Base-by-base conservation (phyloP, 2,113 vertebrate genomes). In the Oryzias woworae region DNA sequence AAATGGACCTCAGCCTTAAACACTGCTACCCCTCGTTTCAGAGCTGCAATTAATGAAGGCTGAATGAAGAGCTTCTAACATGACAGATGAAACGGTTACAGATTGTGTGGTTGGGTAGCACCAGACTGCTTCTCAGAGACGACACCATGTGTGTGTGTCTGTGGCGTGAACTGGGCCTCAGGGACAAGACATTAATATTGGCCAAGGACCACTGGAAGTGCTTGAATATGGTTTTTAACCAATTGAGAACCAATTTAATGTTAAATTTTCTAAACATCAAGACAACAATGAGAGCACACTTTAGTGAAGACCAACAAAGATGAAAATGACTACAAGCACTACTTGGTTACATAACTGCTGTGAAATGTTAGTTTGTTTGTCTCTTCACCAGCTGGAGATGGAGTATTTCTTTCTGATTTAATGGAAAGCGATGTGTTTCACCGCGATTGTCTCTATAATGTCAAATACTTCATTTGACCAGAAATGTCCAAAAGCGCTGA, bases 261-360 rank as follows among this genome's bases (percentile, higher is more conserved):
- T 81, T 72, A 67, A 47, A 78, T 78, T 86, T 80, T 78, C 63
- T 75, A 71, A 62, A 68, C 65, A 67, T 57, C 22, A 42, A 73
- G 71, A 77, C 66, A 62, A 79, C 66, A 64, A 62, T 14, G n/a
- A 28, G 13, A 62, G 48, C 71, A 64, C 53, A 64, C 73, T 58
- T 46, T 36, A n/a, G 50, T 74, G 49, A 71, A 75, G 75, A 76
- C 26, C 18, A 60, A 53, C 36, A 44, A 71, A 63, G 14, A 78
- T 54, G 59, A 20, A 77, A 67, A 50, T 17, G 15, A 66, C 73
- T 80, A 72, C 16, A 46, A 51, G 51, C n/a, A 41, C 67, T 62
- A 45, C 53, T 62, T 42, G 52, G 24, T 79, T 76, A 74, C 58
- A 22, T 77, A 85, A 72, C 58, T 28, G 64, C 49, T 71, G 47